Base-by-base conservation (phyloP, 2,888 invertebrate species). In the Calameuta filiformis region DNA sequence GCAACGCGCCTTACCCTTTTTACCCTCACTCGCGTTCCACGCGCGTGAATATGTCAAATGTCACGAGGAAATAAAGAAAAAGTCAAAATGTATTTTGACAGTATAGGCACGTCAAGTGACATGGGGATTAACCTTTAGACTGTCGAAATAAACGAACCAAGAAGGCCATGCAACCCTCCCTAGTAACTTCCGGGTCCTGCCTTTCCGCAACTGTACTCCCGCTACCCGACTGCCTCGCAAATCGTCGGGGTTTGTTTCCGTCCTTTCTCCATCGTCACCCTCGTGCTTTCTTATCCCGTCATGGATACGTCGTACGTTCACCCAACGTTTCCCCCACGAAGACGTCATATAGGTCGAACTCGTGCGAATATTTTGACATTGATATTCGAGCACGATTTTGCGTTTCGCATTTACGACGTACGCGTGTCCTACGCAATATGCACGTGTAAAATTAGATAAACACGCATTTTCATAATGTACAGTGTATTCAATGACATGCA, bases 121-220 rank as follows among this genome's bases (percentile, higher is more conserved):
- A 73, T 34, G 73, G 73, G 73, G 73, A 75, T 78, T 78, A 73
- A 76, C 75, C 78, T 78, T 78, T 73, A 71, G 78, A 78, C 78
- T 78, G 78, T 30, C 23, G 68, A 35, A 75, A 78, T 78, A 76
- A 78, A 78, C 73, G 78, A 78, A 75, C 76, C 75, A 68, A 40
- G 56, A 73, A 75, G 78, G 73, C 15, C 74, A 11, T 35, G 74
- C 35, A 37, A 73, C 78, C 78, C 76, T 78, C 78, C 56, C 35
- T 69, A 71, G 75, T 71, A 69, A 69, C 75, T 75, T 77, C n/a
- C 69, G 75, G 35, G 71, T 75, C 69, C 68, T 73, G 37, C 23
- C 56, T 56, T 56, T 56, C 23, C 56, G 56, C 56, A 56, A 56
- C 56, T 56, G 23, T 56, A 56, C 1, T 56, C 56, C 56, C 56